Percentiles rank a stretch among this genome's conserved stretches.
phyloP scores from a whole-genome alignment of 1,140 invertebrate genomes.

The Aricia agestis region DNA sequence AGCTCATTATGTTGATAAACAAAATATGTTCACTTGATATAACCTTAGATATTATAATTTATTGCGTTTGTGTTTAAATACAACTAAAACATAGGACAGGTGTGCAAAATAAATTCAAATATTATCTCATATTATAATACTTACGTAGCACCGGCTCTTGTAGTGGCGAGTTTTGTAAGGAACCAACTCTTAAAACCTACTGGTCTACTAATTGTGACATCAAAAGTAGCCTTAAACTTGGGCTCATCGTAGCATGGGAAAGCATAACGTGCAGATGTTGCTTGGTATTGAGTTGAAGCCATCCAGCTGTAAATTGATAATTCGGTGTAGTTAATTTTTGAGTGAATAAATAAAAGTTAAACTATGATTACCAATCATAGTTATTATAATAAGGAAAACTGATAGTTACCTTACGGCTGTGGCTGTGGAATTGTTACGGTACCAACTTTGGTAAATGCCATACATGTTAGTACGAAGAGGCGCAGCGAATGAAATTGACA shows the following conservation, averaged over 20 bases:
- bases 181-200: slow-evolving; percentile 46
- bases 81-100: too few species aligned
- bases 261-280: slow-evolving; percentile 84
- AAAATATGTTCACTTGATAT: too few species aligned
- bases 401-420: slow-evolving; percentile 33
- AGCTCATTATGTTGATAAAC: too few species aligned
- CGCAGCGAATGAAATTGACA: slow-evolving; percentile 72
- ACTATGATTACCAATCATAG: too few species aligned
- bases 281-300: slow-evolving; percentile 88
- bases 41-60: too few species aligned
- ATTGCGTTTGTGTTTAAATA: too few species aligned
- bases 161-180: slow-evolving; percentile 32
- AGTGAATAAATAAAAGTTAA: too few species aligned
- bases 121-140: slow-evolving; percentile 15
- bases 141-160: slow-evolving; percentile 27
- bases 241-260: slow-evolving; percentile 96
- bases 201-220: slow-evolving; percentile 71
- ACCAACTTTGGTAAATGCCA: slow-evolving; percentile 89
- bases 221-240: slow-evolving; percentile 86
- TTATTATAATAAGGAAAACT: too few species aligned
- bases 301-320: slow-evolving; percentile 63
- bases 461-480: slow-evolving; percentile 77
- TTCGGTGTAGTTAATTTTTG: neutral
- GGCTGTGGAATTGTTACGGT: slow-evolving; percentile 58
- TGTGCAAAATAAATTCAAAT: too few species aligned